These are phyloP conservation scores for Rotaria macrura DNA, from an alignment of 2,888 invertebrate species.

Conservation along the genomic window DNA sequence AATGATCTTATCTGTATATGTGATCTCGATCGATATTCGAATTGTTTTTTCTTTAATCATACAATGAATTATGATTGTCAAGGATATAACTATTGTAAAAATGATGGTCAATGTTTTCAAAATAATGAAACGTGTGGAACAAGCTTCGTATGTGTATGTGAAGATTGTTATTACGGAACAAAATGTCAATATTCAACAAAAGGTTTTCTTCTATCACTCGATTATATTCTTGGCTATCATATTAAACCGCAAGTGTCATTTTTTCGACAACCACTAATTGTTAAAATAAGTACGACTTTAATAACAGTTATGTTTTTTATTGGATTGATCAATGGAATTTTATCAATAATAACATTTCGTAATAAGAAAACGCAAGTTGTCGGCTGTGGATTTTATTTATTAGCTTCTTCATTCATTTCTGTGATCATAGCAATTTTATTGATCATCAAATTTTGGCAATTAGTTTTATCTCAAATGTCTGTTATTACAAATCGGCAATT, in stretches of 20 bases:
- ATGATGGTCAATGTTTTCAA: conserved; percentile 6
- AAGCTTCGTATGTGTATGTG: background rate
- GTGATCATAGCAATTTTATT: no score
- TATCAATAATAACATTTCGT: no score
- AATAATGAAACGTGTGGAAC: background rate
- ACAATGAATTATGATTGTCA: background rate
- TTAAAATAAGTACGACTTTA: background rate
- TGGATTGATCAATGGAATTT: background rate
- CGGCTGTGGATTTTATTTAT: no score
- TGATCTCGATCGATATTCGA: background rate
- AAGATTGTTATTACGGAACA: background rate
- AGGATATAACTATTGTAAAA: background rate
- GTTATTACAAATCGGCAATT: no score
- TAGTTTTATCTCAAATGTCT: no score
- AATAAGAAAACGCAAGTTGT: no score
- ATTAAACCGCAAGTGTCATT: background rate
- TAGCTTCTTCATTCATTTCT: no score
- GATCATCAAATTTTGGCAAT: no score
- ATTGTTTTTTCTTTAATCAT: background rate
- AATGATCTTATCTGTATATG: background rate
- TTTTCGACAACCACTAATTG: background rate
- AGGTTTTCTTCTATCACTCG: background rate
- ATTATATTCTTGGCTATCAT: background rate
- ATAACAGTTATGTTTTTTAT: background rate
- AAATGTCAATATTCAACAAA: background rate